These are phyloP conservation scores for Mugil cephalus DNA, from an alignment of 2,113 vertebrate species.

Conservation along the genomic window DNA sequence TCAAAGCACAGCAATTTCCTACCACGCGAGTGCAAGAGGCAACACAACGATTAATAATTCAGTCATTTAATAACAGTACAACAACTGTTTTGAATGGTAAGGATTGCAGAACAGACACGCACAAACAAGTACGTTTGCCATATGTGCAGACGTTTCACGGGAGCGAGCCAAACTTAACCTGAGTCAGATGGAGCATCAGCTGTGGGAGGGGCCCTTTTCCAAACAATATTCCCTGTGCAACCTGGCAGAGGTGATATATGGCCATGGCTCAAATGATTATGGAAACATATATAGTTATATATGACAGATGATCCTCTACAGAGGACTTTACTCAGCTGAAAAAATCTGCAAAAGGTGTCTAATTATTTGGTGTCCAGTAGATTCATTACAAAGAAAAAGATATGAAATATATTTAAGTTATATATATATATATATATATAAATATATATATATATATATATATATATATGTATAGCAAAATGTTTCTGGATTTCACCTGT, in stretches of 20 bases:
- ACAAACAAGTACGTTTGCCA: not conserved
- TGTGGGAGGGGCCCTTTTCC: too few relatives aligned
- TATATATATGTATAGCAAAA: too few relatives aligned
- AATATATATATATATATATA: too few relatives aligned
- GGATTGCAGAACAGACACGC: not conserved
- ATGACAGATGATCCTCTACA: constrained; percentile 1
- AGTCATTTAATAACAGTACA: constrained; percentile 11
- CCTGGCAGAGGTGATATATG: not conserved
- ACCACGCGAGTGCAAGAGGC: not conserved
- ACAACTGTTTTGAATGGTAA: constrained; percentile 21
- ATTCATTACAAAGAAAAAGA: too few relatives aligned
- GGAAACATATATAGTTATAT: not conserved
- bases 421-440: too few relatives aligned
- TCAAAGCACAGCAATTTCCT: constrained; percentile 1
- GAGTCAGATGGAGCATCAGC: constrained; percentile 18
- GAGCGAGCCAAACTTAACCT: constrained; percentile 13
- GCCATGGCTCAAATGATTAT: not conserved
- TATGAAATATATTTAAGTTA: too few relatives aligned
- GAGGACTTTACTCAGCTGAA: not conserved
- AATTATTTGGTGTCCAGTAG: too few relatives aligned
- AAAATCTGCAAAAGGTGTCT: not conserved
- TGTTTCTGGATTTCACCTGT: too few relatives aligned
- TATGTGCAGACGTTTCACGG: not conserved
- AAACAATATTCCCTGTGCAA: too few relatives aligned
- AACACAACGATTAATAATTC: constrained; percentile 24